Evolutionary conservation across 1,140 invertebrate species (phyloP).

Genomic region (Carposina sasakii): DNA sequence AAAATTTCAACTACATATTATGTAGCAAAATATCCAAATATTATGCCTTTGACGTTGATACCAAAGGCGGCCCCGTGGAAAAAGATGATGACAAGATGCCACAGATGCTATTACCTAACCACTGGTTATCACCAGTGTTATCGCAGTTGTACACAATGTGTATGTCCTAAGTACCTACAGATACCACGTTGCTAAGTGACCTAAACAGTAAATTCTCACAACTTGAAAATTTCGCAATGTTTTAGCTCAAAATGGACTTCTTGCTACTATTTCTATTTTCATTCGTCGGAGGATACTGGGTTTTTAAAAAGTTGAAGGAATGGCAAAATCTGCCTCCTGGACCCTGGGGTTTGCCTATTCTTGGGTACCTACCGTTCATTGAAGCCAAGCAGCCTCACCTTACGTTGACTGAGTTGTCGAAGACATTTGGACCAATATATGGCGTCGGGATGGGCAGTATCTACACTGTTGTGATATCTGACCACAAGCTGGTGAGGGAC

Average conservation of each 20-base stretch:
- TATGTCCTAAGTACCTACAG: too few species aligned
- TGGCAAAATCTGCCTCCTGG: conserved; percentile 78
- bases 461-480: conserved; percentile 82
- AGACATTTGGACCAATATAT: conserved; percentile 82
- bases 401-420: conserved; percentile 77
- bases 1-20: too few species aligned
- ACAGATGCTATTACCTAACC: too few species aligned
- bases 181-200: too few species aligned
- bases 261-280: conserved; percentile 46
- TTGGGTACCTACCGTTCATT: conserved; percentile 86
- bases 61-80: too few species aligned
- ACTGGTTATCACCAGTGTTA: too few species aligned
- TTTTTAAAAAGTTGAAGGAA: conserved; percentile 53
- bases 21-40: too few species aligned
- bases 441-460: conserved; percentile 81
- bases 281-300: conserved; percentile 56
- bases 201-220: too few species aligned
- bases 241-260: conserved; percentile 52
- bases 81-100: too few species aligned
- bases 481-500: conserved; percentile 79
- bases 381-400: conserved; percentile 78
- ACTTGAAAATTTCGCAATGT: too few species aligned
- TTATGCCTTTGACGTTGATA: too few species aligned
- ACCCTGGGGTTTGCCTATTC: conserved; percentile 81
- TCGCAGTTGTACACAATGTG: too few species aligned